Percentiles rank a stretch among this genome's conserved stretches.
Evolutionary conservation across 2,888 invertebrate genomes (phyloP).

Genomic region (Brachycybe producta): DNA sequence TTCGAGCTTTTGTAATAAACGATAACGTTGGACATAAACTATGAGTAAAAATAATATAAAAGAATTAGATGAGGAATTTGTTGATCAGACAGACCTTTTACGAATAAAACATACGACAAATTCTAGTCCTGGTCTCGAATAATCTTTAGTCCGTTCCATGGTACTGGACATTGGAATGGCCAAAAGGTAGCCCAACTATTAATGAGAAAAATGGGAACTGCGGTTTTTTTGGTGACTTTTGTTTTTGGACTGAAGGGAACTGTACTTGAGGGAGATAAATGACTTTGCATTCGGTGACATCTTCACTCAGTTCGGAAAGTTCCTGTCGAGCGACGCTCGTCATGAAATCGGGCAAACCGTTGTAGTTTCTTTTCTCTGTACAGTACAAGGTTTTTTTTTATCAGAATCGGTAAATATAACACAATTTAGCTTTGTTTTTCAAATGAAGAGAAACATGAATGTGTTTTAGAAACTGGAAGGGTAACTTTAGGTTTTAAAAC

Average conservation of each 20-base stretch:
- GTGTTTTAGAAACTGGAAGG: no score
- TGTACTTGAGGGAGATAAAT: constrained; percentile 44
- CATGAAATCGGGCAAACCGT: constrained; percentile 56
- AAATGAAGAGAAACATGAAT: no score
- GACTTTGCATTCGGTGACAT: constrained; percentile 27
- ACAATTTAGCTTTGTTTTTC: background rate
- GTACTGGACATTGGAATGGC: constrained; percentile 54
- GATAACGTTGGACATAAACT: constrained; percentile 51
- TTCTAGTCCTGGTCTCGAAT: constrained; percentile 50
- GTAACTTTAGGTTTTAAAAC: no score
- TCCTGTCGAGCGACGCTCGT: constrained; percentile 58
- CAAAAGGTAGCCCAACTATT: constrained; percentile 64
- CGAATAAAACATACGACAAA: constrained; percentile 45
- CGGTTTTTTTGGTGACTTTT: constrained; percentile 4
- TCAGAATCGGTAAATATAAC: constrained; percentile 12
- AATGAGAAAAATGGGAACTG: constrained; percentile 55
- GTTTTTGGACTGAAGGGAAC: constrained; percentile 7
- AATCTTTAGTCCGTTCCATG: constrained; percentile 42
- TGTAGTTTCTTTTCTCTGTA: constrained; percentile 54
- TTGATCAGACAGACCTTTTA: constrained; percentile 4
- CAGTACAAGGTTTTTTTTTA: background rate
- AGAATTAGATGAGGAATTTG: constrained; percentile 15
- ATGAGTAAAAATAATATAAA: constrained; percentile 25
- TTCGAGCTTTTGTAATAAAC: constrained; percentile 58
- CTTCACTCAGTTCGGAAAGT: constrained; percentile 46